Evolutionary conservation across 2,113 vertebrate species (phyloP), one percentile per base, ranked within the genome.

Genomic region (Chlamydotis undulata): DNA sequence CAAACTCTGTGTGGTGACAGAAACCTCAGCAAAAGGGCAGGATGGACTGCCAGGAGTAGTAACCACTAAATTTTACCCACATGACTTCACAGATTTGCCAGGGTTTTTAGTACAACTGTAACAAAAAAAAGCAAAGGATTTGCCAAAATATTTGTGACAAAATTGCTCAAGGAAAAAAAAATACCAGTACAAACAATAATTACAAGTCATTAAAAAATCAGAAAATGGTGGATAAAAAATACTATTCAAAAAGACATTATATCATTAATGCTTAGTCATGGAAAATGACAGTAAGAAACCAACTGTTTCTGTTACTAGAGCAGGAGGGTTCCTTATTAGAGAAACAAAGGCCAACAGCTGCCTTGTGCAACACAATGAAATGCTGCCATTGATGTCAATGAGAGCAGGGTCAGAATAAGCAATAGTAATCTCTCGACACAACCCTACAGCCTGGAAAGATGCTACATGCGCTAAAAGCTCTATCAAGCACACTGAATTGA

Each of bases 401-500:
- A 87, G 4, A 85, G 21, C 39, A 64, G 35, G 45, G 39, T 19
- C 43, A 85, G 65, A 91, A 56, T 28, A 64, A 90, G 13, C 39
- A 87, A 15, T 2, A 64, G 18, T 39, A 25, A 33, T 21, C 65
- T 73, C 47, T 63, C 59, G 39, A 75, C 67, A 79, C 26, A 94
- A 76, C 25, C 26, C 70, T 74, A 19, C 35, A 69, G 63, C 47
- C 22, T 90, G 55, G 28, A 93, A 53, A 78, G 21, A 86, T 52
- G 21, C 26, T 83, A 63, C 18, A 37, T 12, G 11, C 3, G 2
- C 37, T 75, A 50, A 25, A 79, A 85, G 57, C 69, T 71, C 35
- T 29, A 17, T 37, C 50, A 70, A 49, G 39, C 16, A 52, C 28
- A 71, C 55, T 41, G n/a, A 81, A 61, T 10, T 0, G 0, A 77